Evolutionary conservation across 2,113 vertebrate genomes (phyloP).

Genomic region (Passer montanus): DNA sequence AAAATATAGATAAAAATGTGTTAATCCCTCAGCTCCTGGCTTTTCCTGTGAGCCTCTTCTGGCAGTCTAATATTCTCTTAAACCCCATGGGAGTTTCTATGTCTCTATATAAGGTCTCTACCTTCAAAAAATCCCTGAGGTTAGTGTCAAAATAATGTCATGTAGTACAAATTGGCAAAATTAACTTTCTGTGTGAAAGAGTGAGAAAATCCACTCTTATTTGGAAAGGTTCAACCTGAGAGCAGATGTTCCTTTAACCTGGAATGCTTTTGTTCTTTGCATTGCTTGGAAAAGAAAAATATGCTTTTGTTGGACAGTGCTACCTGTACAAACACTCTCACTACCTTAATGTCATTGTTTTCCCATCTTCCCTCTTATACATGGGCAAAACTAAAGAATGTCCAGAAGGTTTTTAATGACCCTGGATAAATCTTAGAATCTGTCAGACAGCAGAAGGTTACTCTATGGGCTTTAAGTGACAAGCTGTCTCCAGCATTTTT

Average conservation of each 20-base stretch:
- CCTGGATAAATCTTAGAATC: neutral
- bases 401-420: neutral
- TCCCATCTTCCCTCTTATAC: neutral
- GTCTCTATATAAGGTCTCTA: neutral
- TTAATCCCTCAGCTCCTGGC: neutral
- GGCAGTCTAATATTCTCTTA: neutral
- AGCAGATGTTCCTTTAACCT: neutral
- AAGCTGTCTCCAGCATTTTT: neutral
- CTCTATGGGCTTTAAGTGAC: neutral
- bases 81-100: neutral
- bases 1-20: neutral
- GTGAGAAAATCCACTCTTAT: neutral
- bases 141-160: neutral
- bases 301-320: neutral
- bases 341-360: neutral
- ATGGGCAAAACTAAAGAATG: neutral
- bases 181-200: neutral
- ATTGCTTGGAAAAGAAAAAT: neutral
- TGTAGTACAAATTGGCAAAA: neutral
- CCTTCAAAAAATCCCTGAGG: rapidly evolving
- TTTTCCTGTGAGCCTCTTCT: neutral
- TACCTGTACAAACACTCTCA: neutral
- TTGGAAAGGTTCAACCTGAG: neutral
- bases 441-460: neutral
- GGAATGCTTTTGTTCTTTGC: neutral